phyloP scores from a whole-genome alignment of 2,888 invertebrate species.

The Asteroscopus sphinx region DNA sequence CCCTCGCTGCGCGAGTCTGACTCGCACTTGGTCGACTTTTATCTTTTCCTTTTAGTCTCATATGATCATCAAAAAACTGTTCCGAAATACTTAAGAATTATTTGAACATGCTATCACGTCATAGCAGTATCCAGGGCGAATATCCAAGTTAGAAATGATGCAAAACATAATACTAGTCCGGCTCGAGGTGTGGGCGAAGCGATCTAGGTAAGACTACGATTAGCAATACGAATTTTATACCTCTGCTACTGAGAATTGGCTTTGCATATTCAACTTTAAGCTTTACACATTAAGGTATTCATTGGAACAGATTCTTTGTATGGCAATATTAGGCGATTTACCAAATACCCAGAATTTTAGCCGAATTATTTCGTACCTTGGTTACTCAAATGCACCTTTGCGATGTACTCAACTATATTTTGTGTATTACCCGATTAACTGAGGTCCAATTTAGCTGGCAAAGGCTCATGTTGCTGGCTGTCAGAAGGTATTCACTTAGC shows the following conservation, averaged over 20 bases:
- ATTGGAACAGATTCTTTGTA: neutral
- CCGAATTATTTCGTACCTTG: slow-evolving; percentile 36
- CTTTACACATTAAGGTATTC: slow-evolving; percentile 1
- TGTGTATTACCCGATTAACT: slow-evolving; percentile 45
- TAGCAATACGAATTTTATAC: slow-evolving; percentile 40
- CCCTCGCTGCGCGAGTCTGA: no score
- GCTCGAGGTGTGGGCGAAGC: slow-evolving; percentile 31
- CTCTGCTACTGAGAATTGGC: neutral
- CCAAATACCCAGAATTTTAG: slow-evolving; percentile 30
- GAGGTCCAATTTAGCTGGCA: slow-evolving; percentile 48
- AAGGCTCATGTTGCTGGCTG: slow-evolving; percentile 52
- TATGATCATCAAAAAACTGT: slow-evolving; percentile 9
- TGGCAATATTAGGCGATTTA: slow-evolving; percentile 15
- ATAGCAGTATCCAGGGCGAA: slow-evolving; percentile 19
- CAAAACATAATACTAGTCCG: slow-evolving; percentile 39
- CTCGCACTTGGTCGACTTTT: no score
- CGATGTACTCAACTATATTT: slow-evolving; percentile 38
- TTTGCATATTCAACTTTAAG: slow-evolving; percentile 23
- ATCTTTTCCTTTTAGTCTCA: slow-evolving; percentile 15
- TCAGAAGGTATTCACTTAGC: slow-evolving; percentile 53
- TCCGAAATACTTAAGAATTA: slow-evolving; percentile 24
- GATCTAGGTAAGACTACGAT: slow-evolving; percentile 42
- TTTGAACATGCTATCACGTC: slow-evolving; percentile 24
- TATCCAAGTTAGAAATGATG: slow-evolving; percentile 28
- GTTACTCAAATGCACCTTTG: slow-evolving; percentile 51